Evolutionary conservation across 2,113 vertebrate genomes (phyloP).

Genomic region (Pitta sordida): DNA sequence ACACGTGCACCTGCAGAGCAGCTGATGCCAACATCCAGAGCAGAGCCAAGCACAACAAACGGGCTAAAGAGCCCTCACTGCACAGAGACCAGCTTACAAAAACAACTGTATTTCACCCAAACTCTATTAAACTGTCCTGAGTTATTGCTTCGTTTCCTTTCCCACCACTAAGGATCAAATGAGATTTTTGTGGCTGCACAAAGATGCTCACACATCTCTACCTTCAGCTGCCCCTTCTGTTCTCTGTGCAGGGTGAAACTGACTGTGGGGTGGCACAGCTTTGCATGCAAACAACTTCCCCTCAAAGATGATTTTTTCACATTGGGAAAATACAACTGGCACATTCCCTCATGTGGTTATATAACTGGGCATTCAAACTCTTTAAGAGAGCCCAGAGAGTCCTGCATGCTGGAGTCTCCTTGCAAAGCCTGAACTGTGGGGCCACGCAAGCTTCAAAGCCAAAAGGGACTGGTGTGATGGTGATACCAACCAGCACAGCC

Average conservation of each 20-base stretch:
- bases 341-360: accelerated
- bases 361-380: accelerated
- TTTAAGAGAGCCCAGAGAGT: neutral
- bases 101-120: slow-evolving; percentile 67
- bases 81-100: slow-evolving; percentile 62
- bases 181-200: slow-evolving; percentile 48
- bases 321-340: neutral
- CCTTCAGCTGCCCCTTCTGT: slow-evolving; percentile 38
- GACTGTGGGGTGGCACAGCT: neutral
- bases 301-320: neutral
- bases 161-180: slow-evolving; percentile 62
- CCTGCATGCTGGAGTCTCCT: neutral
- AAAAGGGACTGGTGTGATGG: neutral
- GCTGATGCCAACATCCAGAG: slow-evolving; percentile 59
- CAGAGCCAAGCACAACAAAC: slow-evolving; percentile 58
- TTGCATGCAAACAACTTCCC: neutral
- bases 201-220: slow-evolving; percentile 17
- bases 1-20: slow-evolving; percentile 59
- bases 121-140: slow-evolving; percentile 58
- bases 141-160: slow-evolving; percentile 58
- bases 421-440: neutral
- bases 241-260: neutral
- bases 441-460: neutral
- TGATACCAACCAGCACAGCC: accelerated
- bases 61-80: slow-evolving; percentile 61